A percentile compares a stretch with the other conserved stretches of the same genome.
phyloP scores from a whole-genome alignment of 2,113 vertebrate species.

The Pangasianodon hypophthalmus region DNA sequence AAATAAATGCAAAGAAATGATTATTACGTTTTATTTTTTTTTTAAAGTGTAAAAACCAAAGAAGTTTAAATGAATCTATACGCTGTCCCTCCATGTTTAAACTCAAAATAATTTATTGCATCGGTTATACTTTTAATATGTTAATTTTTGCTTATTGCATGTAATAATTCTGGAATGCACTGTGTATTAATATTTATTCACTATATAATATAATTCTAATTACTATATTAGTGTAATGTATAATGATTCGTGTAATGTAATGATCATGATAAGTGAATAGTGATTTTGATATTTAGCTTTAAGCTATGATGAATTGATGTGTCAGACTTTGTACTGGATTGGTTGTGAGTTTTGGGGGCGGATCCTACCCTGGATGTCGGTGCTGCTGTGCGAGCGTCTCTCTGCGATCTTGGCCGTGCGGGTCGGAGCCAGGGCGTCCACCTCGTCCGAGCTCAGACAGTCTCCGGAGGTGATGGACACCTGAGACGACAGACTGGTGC shows the following conservation, averaged over 20 bases:
- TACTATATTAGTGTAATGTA: background rate
- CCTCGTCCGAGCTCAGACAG: conserved; percentile 78
- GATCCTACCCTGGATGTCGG: conserved; percentile 83
- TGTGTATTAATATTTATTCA: background rate
- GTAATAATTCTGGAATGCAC: background rate
- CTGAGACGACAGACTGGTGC: conserved; percentile 77
- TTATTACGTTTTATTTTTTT: background rate
- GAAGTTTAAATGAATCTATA: background rate
- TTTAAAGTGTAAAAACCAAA: too few relatives aligned
- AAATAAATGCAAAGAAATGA: background rate
- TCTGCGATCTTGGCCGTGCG: conserved; percentile 80
- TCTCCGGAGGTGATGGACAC: conserved; percentile 77
- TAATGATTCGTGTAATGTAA: background rate
- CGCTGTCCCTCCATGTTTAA: background rate
- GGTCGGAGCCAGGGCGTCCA: conserved; percentile 74
- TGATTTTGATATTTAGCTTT: background rate
- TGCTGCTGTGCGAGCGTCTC: conserved; percentile 82
- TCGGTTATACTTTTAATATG: background rate
- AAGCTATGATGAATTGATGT: background rate
- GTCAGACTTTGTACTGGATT: background rate
- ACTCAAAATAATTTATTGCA: background rate
- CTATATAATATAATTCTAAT: background rate
- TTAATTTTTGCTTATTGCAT: background rate
- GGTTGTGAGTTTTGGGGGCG: too few relatives aligned
- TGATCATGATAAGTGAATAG: background rate